These are phyloP conservation scores for Ctenicera cuprea DNA, from an alignment of 2,888 invertebrate species.

Conservation along the genomic window DNA sequence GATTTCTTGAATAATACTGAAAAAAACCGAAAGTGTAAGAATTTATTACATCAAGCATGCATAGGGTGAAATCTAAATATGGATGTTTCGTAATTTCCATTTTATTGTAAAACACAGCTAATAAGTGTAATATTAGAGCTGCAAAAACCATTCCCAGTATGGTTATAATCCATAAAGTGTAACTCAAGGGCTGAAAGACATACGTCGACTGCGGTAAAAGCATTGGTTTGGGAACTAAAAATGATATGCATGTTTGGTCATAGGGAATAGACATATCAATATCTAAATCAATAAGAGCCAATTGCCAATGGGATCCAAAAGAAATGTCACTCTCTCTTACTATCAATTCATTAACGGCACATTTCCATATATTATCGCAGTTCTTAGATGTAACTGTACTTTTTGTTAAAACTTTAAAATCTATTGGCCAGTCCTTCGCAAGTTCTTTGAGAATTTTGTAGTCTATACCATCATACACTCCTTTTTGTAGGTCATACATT, in stretches of 20 bases:
- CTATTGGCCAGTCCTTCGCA: constrained; percentile 15
- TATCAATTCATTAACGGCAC: not conserved
- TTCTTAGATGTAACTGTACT: no score
- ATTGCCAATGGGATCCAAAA: not conserved
- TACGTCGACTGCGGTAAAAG: constrained; percentile 7
- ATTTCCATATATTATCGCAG: no score
- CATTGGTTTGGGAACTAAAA: constrained; percentile 54
- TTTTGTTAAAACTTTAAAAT: not conserved
- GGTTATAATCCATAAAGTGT: constrained; percentile 17
- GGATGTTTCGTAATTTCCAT: not conserved
- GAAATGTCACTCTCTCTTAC: not conserved
- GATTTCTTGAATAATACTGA: not conserved
- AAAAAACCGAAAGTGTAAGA: not conserved
- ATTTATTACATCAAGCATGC: not conserved
- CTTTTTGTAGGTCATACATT: not conserved
- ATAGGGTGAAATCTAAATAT: not conserved
- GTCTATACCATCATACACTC: constrained; percentile 38
- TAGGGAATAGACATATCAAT: not conserved
- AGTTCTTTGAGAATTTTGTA: constrained; percentile 34
- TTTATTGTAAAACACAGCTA: not conserved
- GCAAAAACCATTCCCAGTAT: not conserved
- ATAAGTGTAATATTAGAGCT: not conserved
- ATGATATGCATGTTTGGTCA: constrained; percentile 42
- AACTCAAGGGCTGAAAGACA: constrained; percentile 31
- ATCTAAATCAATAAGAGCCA: not conserved